A percentile compares a stretch with the other conserved stretches of the same genome.
These are phyloP conservation scores for Takifugu ocellatus DNA, from an alignment of 2,797 vertebrate genomes.

Conservation along the genomic window DNA sequence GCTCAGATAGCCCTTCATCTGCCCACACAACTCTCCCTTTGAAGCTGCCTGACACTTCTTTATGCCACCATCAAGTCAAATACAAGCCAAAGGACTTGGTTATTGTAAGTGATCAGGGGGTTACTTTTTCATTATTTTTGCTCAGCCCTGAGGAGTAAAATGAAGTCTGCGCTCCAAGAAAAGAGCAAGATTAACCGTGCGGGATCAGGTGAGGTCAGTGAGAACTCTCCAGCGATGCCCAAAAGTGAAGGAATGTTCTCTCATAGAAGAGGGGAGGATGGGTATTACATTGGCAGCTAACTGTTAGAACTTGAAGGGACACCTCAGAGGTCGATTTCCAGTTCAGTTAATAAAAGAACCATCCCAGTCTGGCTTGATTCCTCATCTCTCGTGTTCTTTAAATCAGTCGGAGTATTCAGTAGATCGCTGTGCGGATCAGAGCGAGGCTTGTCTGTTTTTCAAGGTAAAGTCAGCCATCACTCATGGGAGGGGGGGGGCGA, in stretches of 20 bases:
- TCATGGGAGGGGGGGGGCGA: constrained; percentile 17
- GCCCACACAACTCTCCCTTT: constrained; percentile 52
- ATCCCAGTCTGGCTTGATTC: constrained; percentile 1
- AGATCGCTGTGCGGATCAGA: constrained; percentile 38
- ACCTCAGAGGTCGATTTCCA: constrained; percentile 6
- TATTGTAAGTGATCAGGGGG: constrained; percentile 37
- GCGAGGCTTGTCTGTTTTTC: constrained; percentile 59
- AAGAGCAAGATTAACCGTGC: constrained; percentile 43
- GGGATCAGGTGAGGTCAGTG: constrained; percentile 27
- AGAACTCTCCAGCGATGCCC: constrained; percentile 16
- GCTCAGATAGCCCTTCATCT: constrained; percentile 58
- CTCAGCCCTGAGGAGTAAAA: constrained; percentile 44
- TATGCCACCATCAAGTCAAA: constrained; percentile 31
- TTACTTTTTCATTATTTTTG: constrained; percentile 54
- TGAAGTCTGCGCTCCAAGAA: constrained; percentile 38
- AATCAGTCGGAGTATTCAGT: constrained; percentile 45
- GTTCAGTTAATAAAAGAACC: background rate
- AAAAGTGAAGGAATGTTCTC: constrained; percentile 38
- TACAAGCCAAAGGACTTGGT: constrained; percentile 30
- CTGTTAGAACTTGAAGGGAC: constrained; percentile 7
- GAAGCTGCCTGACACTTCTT: constrained; percentile 36
- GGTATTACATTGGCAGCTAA: background rate
- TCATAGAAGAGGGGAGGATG: background rate
- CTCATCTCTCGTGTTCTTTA: constrained; percentile 32
- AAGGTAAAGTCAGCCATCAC: constrained; percentile 51